Evolutionary conservation across 2,113 vertebrate genomes (phyloP), one percentile per base, ranked within the genome.

Genomic region (Periophthalmus modestus): DNA sequence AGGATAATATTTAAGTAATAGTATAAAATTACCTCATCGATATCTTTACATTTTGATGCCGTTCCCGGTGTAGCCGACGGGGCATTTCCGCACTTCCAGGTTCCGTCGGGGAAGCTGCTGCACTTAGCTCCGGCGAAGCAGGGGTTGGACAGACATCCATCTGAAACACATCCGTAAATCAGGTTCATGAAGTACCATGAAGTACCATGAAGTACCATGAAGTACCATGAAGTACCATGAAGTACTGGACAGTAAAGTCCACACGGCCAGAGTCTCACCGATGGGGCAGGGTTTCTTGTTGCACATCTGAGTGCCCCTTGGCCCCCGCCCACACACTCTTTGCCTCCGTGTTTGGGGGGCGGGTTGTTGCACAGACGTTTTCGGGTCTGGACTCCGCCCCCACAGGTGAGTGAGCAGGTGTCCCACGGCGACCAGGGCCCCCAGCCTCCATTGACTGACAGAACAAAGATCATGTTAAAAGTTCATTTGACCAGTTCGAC

Each of bases 371-470:
- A 99, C 81, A 98, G 93, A 48, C 96, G 96, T 75, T 95, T 96
- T 7, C 96, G 96, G 75, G 85, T 95, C 88, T 98, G 97, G 48
- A 90, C 75, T 23, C 97, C 98, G 73, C 96, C 96, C 78, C 96
- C 96, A 76, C 98, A 99, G 33, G 97, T 98, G 77, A 93, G 89
- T 21, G 94, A 93, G 83, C 98, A 99, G 58, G 93, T 85, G 80
- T 97, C 96, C 98, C 98, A 99, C 0, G 89, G 95, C 36, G 98
- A 97, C 97, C 97, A 99, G 12, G 97, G 96, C 68, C 98, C 97
- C 97, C 97, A 99, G 84, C 95, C 96, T 43, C 97, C 98, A 81
- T 97, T 97, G 88, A 98, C 98, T 99, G 68, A 68, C 80, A 65
- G 73, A 57, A 75, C 39, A 28, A 28, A 28, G 28, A 28, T 28